These are phyloP conservation scores for Ooceraea biroi DNA, from an alignment of 1,140 invertebrate genomes.

Conservation along the genomic window DNA sequence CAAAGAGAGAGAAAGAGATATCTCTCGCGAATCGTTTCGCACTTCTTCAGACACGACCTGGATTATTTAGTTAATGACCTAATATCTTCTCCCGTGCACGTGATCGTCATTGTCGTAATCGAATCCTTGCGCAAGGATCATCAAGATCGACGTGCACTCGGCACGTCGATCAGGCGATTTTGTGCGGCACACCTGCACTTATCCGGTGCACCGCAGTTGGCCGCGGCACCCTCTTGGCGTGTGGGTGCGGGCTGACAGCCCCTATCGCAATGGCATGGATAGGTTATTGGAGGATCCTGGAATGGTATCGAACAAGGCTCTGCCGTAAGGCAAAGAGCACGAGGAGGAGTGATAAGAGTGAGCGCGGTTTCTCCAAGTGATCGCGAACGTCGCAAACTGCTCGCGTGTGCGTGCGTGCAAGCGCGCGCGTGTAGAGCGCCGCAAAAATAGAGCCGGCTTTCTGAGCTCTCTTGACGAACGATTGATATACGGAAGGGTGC, in stretches of 20 bases:
- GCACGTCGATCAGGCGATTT: conserved; percentile 72
- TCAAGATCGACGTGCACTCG: conserved; percentile 67
- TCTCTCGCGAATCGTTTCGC: background rate
- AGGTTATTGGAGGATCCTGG: conserved; percentile 83
- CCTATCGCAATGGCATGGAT: conserved; percentile 78
- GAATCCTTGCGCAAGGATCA: conserved; percentile 66
- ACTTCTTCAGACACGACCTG: conserved; percentile 34
- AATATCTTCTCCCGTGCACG: background rate
- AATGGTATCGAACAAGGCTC: conserved; percentile 81
- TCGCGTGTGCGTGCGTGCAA: too few species aligned
- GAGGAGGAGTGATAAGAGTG: conserved; percentile 70
- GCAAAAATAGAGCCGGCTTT: too few species aligned
- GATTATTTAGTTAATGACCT: too few species aligned
- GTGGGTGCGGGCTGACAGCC: conserved; percentile 81
- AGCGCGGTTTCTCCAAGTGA: conserved; percentile 69
- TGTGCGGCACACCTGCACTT: conserved; percentile 76
- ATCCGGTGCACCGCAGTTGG: conserved; percentile 24
- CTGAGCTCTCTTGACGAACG: too few species aligned
- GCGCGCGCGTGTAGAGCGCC: too few species aligned
- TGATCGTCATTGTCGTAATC: conserved; percentile 49
- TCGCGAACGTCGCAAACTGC: conserved; percentile 57
- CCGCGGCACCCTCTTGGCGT: conserved; percentile 57
- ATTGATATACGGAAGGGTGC: too few species aligned
- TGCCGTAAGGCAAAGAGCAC: conserved; percentile 27
- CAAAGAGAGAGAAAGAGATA: background rate